phyloP scores from a whole-genome alignment of 1,140 invertebrate genomes.

The Diplogasteroides magnus region DNA sequence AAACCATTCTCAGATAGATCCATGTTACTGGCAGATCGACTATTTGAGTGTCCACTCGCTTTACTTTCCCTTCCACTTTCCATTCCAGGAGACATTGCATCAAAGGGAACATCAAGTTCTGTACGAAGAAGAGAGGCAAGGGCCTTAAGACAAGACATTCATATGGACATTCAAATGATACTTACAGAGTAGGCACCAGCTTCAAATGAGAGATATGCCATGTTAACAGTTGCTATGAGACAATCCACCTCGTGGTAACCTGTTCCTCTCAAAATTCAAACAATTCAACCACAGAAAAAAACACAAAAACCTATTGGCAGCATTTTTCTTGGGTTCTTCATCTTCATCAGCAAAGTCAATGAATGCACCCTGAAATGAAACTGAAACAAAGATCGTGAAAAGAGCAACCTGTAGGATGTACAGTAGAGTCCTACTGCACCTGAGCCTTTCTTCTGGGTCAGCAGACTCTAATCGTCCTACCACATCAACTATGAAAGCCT shows the following conservation, averaged over 20 bases:
- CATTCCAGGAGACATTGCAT: conserved; percentile 31
- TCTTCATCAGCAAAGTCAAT: conserved; percentile 40
- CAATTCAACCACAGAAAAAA: conserved; percentile 10
- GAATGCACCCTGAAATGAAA: conserved; percentile 46
- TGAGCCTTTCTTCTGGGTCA: conserved; percentile 35
- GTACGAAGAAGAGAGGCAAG: conserved; percentile 36
- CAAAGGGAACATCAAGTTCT: conserved; percentile 39
- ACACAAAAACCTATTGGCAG: conserved; percentile 1
- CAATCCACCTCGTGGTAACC: conserved; percentile 43
- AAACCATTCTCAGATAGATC: conserved; percentile 23
- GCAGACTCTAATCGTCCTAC: conserved; percentile 38
- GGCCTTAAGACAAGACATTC: conserved; percentile 24
- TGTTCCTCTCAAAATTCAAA: conserved; percentile 27
- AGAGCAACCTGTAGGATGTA: conserved; percentile 43
- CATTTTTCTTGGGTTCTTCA: conserved; percentile 23
- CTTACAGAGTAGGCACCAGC: conserved; percentile 41
- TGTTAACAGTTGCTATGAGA: conserved; percentile 30
- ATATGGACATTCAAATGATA: conserved; percentile 6
- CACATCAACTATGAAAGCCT: conserved; percentile 30
- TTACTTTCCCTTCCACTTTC: conserved; percentile 42
- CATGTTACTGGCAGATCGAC: conserved; percentile 22
- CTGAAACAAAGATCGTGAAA: conserved; percentile 4
- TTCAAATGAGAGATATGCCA: conserved; percentile 45
- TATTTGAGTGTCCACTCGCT: conserved; percentile 34
- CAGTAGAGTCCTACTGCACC: conserved; percentile 44